Percentiles rank a stretch among this genome's conserved stretches.
Evolutionary conservation across 2,888 invertebrate species (phyloP).

Genomic region (Stomorhina lunata): DNA sequence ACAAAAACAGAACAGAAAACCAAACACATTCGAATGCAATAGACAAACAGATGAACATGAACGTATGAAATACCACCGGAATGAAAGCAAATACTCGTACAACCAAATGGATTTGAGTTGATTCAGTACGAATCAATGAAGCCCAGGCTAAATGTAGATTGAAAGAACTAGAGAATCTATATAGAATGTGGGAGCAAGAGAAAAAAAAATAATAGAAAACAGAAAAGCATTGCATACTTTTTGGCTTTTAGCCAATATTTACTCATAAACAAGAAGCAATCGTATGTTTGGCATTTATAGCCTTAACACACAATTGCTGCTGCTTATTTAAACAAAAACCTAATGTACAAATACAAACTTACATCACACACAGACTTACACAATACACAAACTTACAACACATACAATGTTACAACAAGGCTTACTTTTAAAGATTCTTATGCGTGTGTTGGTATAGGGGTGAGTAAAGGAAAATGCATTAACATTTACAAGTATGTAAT

Average conservation of each 20-base stretch:
- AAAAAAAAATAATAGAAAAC: neutral
- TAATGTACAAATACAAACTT: slow-evolving; percentile 44
- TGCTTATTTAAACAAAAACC: slow-evolving; percentile 48
- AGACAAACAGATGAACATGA: no score
- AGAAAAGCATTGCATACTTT: slow-evolving; percentile 50
- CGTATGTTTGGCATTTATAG: slow-evolving; percentile 64
- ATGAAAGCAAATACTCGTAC: no score
- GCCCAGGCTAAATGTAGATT: slow-evolving; percentile 2
- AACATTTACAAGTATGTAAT: slow-evolving; percentile 37
- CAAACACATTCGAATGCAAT: no score
- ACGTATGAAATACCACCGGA: no score
- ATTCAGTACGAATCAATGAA: slow-evolving; percentile 39
- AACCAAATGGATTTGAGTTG: neutral
- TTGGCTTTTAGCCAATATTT: slow-evolving; percentile 64
- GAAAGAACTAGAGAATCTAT: neutral
- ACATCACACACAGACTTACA: neutral
- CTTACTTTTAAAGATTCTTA: no score
- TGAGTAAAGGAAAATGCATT: slow-evolving; percentile 40
- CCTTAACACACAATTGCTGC: slow-evolving; percentile 59
- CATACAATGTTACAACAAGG: neutral
- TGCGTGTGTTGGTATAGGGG: neutral
- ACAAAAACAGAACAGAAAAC: no score
- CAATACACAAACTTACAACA: slow-evolving; percentile 24
- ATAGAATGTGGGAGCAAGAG: neutral
- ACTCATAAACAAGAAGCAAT: slow-evolving; percentile 64